Percentiles rank a stretch among this genome's conserved stretches.
These are phyloP conservation scores for Anser cygnoides DNA, from an alignment of 2,113 vertebrate species.

Conservation along the genomic window DNA sequence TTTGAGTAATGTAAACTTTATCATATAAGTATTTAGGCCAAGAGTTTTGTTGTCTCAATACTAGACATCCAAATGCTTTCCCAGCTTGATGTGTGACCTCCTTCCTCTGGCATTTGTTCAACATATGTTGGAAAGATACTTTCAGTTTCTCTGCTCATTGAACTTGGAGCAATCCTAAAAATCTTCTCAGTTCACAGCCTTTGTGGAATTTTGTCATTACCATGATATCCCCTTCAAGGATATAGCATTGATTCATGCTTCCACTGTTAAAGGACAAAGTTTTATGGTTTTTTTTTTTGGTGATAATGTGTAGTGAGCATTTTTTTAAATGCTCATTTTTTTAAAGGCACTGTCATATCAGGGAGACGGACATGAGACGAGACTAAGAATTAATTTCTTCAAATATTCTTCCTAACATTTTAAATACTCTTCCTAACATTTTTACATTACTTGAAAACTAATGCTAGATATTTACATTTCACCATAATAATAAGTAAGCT, in stretches of 20 bases:
- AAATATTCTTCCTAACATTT: not conserved
- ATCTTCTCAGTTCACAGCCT: not conserved
- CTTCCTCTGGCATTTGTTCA: conserved; percentile 26
- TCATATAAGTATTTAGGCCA: not conserved
- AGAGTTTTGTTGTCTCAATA: not conserved
- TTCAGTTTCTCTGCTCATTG: not conserved
- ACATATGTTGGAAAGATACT: conserved; percentile 7
- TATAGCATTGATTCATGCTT: not conserved
- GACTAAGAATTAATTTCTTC: not conserved
- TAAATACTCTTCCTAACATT: not conserved
- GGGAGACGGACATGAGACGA: not conserved
- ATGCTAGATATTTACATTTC: not conserved
- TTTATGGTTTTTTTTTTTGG: not conserved
- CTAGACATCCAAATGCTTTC: conserved; percentile 1
- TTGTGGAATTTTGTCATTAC: not conserved
- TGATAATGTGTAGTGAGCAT: not conserved
- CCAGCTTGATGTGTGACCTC: not conserved
- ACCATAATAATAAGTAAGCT: not conserved
- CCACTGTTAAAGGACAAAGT: not conserved
- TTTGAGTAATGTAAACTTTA: not conserved
- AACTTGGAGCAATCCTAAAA: not conserved
- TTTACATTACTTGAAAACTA: not conserved
- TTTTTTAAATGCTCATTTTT: not conserved
- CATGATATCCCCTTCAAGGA: not conserved
- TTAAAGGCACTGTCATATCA: not conserved